Evolutionary conservation across 1,140 invertebrate species (phyloP), one percentile per base, ranked within the genome.

Genomic region (Ectropis grisescens): DNA sequence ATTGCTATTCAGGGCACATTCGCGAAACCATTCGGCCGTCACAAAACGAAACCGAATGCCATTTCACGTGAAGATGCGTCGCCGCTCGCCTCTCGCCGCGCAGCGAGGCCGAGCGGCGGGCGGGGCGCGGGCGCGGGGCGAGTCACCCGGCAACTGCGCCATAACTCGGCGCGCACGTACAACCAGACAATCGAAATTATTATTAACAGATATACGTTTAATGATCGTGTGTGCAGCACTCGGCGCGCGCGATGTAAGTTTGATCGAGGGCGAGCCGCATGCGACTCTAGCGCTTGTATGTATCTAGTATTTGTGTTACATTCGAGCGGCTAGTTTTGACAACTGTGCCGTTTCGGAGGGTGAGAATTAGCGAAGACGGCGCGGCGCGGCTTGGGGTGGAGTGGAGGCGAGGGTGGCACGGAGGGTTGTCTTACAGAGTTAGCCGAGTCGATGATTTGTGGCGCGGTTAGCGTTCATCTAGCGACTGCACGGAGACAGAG

Each of bases 171-270:
- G 58, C 58, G 61, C 57, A 66, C 57, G 57, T 64, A 68, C 58
- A 51, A 49, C 55, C 53, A 65, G 58, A 69, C 61, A 75, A 67
- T 71, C 60, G 62, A 48, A 69, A 75, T 71, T 69, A 64, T 65
- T 68, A 75, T 67, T 67, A 71, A 67, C 59, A 67, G 59, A 69
- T 67, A 62, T 49, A 59, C 47, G 47, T 56, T 70, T 66, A 62
- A 69, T 67, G 55, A 61, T 58, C 51, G 54, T 53, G 44, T 55
- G 47, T 58, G 48, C 47, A 41, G 45, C 39, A 38, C 35, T 45
- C 49, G 40, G 40, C 30, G 39, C 33, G 33, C 40, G 37, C 48
- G 38, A 47, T 51, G 47, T 49, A 50, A 58, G 41, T 48, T 26
- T 52, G 41, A 51, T 37, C 32, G 24, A 41, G 27, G 31, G n/a